These are phyloP conservation scores for Idaea dimidiata DNA, from an alignment of 2,888 invertebrate genomes.

Conservation along the genomic window DNA sequence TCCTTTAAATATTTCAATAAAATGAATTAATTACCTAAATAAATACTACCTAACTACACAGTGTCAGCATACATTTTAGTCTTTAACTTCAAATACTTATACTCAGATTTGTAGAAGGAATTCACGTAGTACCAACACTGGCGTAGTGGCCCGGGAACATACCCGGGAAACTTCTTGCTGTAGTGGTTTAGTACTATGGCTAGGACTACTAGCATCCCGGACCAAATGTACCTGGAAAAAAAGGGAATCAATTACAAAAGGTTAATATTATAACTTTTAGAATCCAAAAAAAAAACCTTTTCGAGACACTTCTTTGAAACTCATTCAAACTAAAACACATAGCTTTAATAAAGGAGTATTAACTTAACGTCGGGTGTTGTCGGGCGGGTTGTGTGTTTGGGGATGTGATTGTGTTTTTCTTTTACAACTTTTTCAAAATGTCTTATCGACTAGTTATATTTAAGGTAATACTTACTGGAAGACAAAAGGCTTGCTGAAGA, in stretches of 20 bases:
- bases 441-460: too few species aligned
- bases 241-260: neutral
- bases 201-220: conserved; percentile 91
- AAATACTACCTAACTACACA: conserved; percentile 39
- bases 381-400: too few species aligned
- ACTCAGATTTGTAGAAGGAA: conserved; percentile 58
- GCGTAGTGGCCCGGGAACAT: conserved; percentile 46
- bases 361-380: too few species aligned
- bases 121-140: conserved; percentile 49
- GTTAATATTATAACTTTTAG: neutral
- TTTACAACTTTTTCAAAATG: too few species aligned
- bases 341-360: too few species aligned
- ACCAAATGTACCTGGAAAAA: conserved; percentile 91
- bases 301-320: too few species aligned
- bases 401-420: too few species aligned
- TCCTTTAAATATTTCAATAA: neutral
- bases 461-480: conserved; percentile 86
- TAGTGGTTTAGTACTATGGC: conserved; percentile 97
- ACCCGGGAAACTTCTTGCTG: conserved; percentile 85
- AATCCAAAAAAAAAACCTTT: too few species aligned
- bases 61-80: conserved; percentile 64
- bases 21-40: neutral
- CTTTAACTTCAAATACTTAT: conserved; percentile 59
- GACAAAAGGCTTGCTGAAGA: conserved; percentile 96
- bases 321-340: too few species aligned